Percentiles rank a stretch among this genome's conserved stretches.
These are phyloP conservation scores for Drosophila ironensis DNA, from an alignment of 1,140 invertebrate species.

Conservation along the genomic window DNA sequence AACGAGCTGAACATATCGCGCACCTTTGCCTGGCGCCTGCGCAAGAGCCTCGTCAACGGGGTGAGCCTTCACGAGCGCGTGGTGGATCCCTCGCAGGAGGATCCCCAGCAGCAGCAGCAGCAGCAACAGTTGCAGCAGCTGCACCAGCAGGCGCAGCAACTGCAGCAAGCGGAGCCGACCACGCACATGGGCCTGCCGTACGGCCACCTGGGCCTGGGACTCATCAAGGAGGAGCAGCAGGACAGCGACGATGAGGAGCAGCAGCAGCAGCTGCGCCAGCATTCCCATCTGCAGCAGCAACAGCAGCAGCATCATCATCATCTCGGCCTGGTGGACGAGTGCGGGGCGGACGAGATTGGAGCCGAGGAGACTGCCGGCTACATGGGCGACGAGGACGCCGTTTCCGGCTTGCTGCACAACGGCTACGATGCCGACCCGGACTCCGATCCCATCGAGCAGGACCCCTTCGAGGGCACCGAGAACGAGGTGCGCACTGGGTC, in stretches of 20 bases:
- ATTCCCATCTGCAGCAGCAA: not conserved
- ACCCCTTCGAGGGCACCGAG: slow-evolving; percentile 38
- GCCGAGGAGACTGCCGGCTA: slow-evolving; percentile 69
- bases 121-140: slow-evolving; percentile 26
- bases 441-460: slow-evolving; percentile 31
- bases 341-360: slow-evolving; percentile 59
- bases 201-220: slow-evolving; percentile 40
- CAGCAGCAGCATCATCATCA: slow-evolving; percentile 2
- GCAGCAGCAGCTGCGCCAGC: slow-evolving; percentile 18
- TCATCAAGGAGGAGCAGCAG: slow-evolving; percentile 63
- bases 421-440: slow-evolving; percentile 46
- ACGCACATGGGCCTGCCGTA: slow-evolving; percentile 46
- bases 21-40: slow-evolving; percentile 78
- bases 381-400: slow-evolving; percentile 61
- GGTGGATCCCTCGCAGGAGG: slow-evolving; percentile 62
- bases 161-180: slow-evolving; percentile 4
- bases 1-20: slow-evolving; percentile 79
- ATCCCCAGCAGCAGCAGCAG: slow-evolving; percentile 43
- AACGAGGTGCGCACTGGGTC: slow-evolving; percentile 15
- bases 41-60: slow-evolving; percentile 78
- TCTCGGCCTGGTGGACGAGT: slow-evolving; percentile 18
- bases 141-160: slow-evolving; percentile 2
- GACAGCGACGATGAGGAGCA: slow-evolving; percentile 64
- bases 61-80: slow-evolving; percentile 76
- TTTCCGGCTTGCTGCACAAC: slow-evolving; percentile 55